Percentiles rank a stretch among this genome's conserved stretches.
Conservation (phyloP, 2,113 vertebrate genomes). For the Ictalurus punctatus region DNA sequence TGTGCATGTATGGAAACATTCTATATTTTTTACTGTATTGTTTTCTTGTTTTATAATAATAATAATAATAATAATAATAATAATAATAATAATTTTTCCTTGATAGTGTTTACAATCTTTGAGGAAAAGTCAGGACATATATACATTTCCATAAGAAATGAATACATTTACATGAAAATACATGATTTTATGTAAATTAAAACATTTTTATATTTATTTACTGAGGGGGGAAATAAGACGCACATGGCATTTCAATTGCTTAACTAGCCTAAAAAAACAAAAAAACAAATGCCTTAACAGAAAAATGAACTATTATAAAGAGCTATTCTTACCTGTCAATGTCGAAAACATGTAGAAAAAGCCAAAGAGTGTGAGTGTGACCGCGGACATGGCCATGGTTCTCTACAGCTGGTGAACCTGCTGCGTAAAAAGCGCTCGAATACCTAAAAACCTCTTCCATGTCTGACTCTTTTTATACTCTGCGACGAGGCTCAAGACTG, state of each 20-base stretch:
- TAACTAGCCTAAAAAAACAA: background rate
- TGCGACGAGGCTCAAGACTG: conserved; percentile 4
- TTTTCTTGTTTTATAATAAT: background rate
- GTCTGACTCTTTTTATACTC: conserved; percentile 47
- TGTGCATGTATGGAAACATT: background rate
- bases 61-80: background rate
- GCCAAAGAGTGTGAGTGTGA: conserved; percentile 16
- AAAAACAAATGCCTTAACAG: too few relatives aligned
- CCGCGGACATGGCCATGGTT: conserved; percentile 26
- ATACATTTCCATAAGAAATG: too few relatives aligned
- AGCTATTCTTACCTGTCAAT: conserved; percentile 22
- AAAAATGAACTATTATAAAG: background rate
- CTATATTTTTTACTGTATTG: background rate
- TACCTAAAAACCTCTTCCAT: background rate
- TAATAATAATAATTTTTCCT: background rate
- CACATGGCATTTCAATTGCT: background rate
- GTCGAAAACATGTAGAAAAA: conserved; percentile 3
- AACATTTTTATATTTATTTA: background rate
- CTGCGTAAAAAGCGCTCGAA: background rate
- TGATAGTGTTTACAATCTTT: background rate
- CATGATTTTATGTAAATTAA: background rate
- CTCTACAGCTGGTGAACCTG: background rate
- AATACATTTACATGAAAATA: background rate
- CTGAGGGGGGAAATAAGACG: background rate
- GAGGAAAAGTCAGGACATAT: background rate